Evolutionary conservation across 1,140 invertebrate genomes (phyloP), one percentile per base, ranked within the genome.

Genomic region (Chelonus insularis): DNA sequence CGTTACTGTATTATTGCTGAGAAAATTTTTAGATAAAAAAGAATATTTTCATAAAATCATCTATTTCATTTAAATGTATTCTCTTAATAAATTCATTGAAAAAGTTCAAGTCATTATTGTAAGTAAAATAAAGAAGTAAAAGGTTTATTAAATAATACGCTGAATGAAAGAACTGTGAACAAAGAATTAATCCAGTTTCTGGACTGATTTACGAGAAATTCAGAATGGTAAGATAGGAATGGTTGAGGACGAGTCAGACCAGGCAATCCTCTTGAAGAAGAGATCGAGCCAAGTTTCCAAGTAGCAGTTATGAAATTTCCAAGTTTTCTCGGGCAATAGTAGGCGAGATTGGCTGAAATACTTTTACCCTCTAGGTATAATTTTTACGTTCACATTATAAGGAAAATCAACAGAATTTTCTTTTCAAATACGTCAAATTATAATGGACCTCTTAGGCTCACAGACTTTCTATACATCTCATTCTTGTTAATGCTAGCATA

Each of bases 321-420:
- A 60, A 54, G 18, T 41, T 60, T 60, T 45, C 25, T 25, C 41
- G 12, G 20, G 36, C 59, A 52, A 54, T 54, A 34, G 16, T 16
- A 36, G 59, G 48, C 14, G 50, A 60, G 48, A 60, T 60, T 60
- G 51, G 59, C 41, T 54, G 37, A 54, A 54, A 60, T 54, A 60
- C 36, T 60, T 60, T 60, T 54, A 39, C 20, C 50, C 36, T 34
- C 41, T 5, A 18, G 14, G 56, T 29, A 57, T 57, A 32, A 57
- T 57, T 18, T 34, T 48, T 57, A 16, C 41, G 25, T 43, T 18
- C 14, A 20, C 41, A 4, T 43, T 16, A 16, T 43, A 14, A 43
- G 41, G 7, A 14, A 43, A 43, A 5, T 9, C 41, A 43, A 43
- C 18, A 43, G 11, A 36, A 36, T 54, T 36, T 36, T 29, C 36